Evolutionary conservation across 2,113 vertebrate genomes (phyloP).

Genomic region (Pollachius pollachius): DNA sequence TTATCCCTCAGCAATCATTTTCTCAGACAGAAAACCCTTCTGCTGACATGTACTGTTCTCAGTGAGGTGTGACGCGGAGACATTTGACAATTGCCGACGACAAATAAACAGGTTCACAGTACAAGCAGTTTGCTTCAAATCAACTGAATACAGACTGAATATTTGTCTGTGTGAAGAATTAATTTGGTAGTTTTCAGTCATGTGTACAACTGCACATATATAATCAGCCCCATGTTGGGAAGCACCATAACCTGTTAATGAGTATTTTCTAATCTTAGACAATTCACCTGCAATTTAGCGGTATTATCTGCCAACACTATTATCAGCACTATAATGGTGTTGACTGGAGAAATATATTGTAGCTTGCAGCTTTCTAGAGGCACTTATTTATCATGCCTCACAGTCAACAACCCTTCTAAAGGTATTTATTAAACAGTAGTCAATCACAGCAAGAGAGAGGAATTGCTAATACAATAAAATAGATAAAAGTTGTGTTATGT

Average conservation of each 20-base stretch:
- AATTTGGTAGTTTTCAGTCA: no score
- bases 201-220: constrained; percentile 19
- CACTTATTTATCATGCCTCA: not conserved
- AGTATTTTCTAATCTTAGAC: constrained; percentile 33
- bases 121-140: no score
- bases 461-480: no score
- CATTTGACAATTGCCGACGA: constrained; percentile 6
- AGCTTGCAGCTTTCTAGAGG: constrained; percentile 19
- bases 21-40: not conserved
- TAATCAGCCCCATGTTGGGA: constrained; percentile 30
- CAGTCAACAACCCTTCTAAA: no score
- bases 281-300: constrained; percentile 44
- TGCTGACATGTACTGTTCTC: constrained; percentile 18
- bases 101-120: not conserved
- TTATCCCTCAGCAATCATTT: not conserved
- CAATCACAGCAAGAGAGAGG: no score
- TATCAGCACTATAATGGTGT: constrained; percentile 45
- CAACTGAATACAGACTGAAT: no score
- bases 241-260: constrained; percentile 41
- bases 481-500: no score
- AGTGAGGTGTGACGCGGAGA: constrained; percentile 28
- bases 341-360: constrained; percentile 41
- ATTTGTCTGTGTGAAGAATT: no score
- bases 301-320: constrained; percentile 34
- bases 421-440: no score